Evolutionary conservation across 2,797 vertebrate genomes (phyloP).

Genomic region (Orientallactaga sibirica): DNA sequence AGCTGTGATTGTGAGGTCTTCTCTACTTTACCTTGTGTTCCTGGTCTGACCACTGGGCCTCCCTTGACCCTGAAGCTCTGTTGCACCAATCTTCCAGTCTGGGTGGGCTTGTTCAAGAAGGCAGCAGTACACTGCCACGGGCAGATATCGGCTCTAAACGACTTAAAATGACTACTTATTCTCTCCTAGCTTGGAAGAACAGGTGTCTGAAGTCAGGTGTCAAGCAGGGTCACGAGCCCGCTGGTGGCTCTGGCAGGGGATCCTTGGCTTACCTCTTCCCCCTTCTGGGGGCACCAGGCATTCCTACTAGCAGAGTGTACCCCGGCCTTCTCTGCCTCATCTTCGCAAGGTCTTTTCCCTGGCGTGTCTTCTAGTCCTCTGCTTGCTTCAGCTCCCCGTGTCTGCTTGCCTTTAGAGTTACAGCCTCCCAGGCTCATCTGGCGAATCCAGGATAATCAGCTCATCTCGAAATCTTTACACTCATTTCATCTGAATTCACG

Average conservation of each 20-base stretch:
- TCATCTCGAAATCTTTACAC: background rate
- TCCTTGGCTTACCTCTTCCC: background rate
- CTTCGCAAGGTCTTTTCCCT: background rate
- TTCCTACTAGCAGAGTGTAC: no score
- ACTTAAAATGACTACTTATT: conserved; percentile 2
- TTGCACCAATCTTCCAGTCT: background rate
- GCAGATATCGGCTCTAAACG: background rate
- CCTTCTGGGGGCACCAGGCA: no score
- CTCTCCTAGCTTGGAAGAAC: background rate
- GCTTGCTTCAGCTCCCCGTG: background rate
- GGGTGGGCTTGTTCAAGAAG: background rate
- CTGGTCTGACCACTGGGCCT: background rate
- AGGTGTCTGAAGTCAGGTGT: background rate
- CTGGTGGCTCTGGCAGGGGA: background rate
- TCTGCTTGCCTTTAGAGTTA: background rate
- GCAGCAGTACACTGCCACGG: background rate
- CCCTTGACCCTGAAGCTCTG: background rate
- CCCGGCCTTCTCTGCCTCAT: background rate
- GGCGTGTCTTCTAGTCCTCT: background rate
- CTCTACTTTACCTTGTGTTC: background rate
- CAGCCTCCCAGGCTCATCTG: background rate
- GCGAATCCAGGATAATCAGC: background rate
- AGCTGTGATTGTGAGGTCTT: background rate
- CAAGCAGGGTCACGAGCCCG: no score
- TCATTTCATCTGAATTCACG: background rate